A percentile compares a stretch with the other conserved stretches of the same genome.
Conservation (phyloP, 2,888 invertebrate genomes). For the Gasteruption jaculator region DNA sequence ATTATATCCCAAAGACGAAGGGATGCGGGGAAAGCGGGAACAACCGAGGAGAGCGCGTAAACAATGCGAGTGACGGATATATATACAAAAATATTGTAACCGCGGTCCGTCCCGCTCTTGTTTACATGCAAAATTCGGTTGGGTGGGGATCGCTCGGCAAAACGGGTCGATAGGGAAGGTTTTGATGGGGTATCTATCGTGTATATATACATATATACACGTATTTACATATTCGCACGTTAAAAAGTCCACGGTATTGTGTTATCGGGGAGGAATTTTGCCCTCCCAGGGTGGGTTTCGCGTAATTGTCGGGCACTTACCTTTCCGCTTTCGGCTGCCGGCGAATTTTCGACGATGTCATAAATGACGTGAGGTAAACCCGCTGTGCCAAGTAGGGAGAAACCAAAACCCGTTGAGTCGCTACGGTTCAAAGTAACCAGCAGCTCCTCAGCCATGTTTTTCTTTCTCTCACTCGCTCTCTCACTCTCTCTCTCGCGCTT, state of each 20-base stretch:
- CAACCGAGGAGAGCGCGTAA: too few species aligned
- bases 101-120: too few species aligned
- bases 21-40: not conserved
- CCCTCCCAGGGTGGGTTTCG: not conserved
- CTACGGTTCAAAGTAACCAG: conserved; percentile 82
- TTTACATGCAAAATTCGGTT: too few species aligned
- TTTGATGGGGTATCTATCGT: too few species aligned
- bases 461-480: conserved; percentile 16
- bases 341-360: conserved; percentile 89
- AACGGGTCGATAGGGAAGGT: too few species aligned
- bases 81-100: too few species aligned
- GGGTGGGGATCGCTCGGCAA: too few species aligned
- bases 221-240: too few species aligned
- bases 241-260: not conserved
- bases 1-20: too few species aligned
- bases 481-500: not conserved
- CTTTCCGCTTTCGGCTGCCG: conserved; percentile 86
- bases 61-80: too few species aligned
- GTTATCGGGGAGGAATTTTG: conserved; percentile 9
- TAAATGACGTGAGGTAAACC: conserved; percentile 91
- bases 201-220: too few species aligned
- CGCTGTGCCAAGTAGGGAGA: conserved; percentile 85
- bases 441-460: conserved; percentile 81
- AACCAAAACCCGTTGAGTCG: conserved; percentile 86
- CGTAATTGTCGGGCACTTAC: conserved; percentile 55